Evolutionary conservation across 2,888 invertebrate genomes (phyloP), one percentile per base, ranked within the genome.

Genomic region (Plagodis pulveraria): DNA sequence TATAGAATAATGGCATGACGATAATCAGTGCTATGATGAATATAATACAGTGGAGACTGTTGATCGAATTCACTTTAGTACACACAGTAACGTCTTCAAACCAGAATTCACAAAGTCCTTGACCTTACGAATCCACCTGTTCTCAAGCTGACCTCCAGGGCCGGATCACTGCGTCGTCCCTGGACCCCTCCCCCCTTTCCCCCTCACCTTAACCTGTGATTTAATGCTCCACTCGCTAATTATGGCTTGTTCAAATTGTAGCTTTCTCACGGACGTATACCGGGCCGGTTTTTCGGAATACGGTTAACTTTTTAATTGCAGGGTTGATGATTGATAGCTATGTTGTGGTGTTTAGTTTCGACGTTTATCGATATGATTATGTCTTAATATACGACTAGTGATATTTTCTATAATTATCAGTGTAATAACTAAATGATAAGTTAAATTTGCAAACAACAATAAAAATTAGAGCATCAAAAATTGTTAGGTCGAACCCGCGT

Each of bases 181-280:
- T 6, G 12, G 6, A n/a, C 12, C 43, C 44, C 45, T 44, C 32
- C 10, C 2, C 49, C 35, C n/a, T n/a, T n/a, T n/a, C n/a, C 33
- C n/a, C 43, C 40, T 7, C 22, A 22, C 22, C 10, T 40, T 34
- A 76, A 77, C 76, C 82, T 78, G 85, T 90, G 91, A 92, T 92
- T 92, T 91, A 91, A 90, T 87, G 79, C 84, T 66, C 78, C 81
- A 77, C 85, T 86, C 84, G 87, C 90, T 92, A 91, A 92, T 92
- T 92, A 90, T 87, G 90, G 87, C 88, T 87, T 91, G 91, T 90
- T 90, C 90, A 91, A 92, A 91, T 89, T 91, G 89, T 90, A 86
- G 78, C 89, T 90, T 91, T 91, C 91, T 89, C 91, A 91, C 89
- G 89, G 85, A 65, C 63, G 63, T 76, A 71, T 67, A 55, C 61